Percentiles rank a stretch among this genome's conserved stretches.
phyloP scores from a whole-genome alignment of 2,113 vertebrate genomes.

The Martes martes region DNA sequence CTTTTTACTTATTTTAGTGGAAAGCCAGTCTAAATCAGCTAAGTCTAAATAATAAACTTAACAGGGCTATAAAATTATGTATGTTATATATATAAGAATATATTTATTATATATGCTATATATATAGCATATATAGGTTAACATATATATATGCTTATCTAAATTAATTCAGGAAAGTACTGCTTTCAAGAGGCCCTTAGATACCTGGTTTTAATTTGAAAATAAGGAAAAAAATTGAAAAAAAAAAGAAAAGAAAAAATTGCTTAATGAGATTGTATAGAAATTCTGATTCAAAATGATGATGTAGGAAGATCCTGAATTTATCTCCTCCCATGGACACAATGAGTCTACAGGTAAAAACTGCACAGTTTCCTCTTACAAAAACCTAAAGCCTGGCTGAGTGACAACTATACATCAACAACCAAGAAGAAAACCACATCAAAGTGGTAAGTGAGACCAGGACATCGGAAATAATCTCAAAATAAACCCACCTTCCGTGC shows the following conservation, averaged over 20 bases:
- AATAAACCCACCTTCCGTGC: neutral
- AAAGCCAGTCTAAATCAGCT: neutral
- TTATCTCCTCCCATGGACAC: neutral
- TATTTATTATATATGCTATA: neutral
- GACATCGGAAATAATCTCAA: neutral
- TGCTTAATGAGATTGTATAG: neutral
- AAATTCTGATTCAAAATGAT: neutral
- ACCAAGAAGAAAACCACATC: neutral
- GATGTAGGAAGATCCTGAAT: neutral
- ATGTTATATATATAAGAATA: neutral
- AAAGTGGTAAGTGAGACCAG: neutral
- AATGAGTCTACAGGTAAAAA: neutral
- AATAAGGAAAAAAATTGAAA: neutral
- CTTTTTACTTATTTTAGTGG: neutral
- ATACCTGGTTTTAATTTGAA: neutral
- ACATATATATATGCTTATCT: neutral
- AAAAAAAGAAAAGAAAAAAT: neutral
- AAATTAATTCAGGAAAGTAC: neutral
- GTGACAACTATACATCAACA: neutral
- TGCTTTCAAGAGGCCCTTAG: neutral
- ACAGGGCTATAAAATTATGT: neutral
- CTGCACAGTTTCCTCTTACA: neutral
- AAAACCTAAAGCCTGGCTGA: neutral
- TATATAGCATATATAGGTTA: neutral
- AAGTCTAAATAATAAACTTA: neutral